Evolutionary conservation across 2,888 invertebrate species (phyloP).

Genomic region (Melieria crassipennis): DNA sequence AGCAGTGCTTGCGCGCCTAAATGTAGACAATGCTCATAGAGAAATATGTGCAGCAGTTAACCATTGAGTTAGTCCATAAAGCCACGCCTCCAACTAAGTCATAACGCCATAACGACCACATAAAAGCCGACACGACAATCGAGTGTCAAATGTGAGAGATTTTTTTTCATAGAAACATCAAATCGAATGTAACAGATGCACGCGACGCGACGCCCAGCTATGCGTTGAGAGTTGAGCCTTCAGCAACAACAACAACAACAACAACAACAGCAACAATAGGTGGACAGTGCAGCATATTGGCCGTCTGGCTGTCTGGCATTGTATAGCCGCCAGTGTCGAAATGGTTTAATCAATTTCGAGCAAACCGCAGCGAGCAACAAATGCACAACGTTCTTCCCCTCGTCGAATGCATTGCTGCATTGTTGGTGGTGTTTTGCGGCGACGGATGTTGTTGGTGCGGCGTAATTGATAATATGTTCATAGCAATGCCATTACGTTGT

Average conservation of each 20-base stretch:
- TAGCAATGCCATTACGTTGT: not conserved
- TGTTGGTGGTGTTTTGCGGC: not conserved
- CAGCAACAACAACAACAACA: too few relatives aligned
- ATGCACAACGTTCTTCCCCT: not conserved
- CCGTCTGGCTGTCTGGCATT: too few relatives aligned
- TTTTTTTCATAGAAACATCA: constrained; percentile 21
- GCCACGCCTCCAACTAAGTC: too few relatives aligned
- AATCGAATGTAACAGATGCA: constrained; percentile 28
- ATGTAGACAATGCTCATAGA: too few relatives aligned
- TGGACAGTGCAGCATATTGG: too few relatives aligned
- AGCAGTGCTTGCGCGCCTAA: too few relatives aligned
- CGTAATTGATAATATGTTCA: constrained; percentile 28
- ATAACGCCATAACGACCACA: too few relatives aligned
- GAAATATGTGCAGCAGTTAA: too few relatives aligned
- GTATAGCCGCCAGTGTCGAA: too few relatives aligned
- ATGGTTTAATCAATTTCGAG: constrained; percentile 24
- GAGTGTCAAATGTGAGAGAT: constrained; percentile 22
- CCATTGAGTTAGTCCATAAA: too few relatives aligned
- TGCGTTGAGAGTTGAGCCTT: too few relatives aligned
- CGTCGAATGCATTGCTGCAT: not conserved
- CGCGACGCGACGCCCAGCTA: not conserved
- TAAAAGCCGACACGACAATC: not conserved
- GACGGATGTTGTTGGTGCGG: not conserved
- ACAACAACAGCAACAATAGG: too few relatives aligned
- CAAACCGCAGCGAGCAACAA: constrained; percentile 3